Percentiles rank a stretch among this genome's conserved stretches.
Evolutionary conservation across 2,113 vertebrate species (phyloP).

Genomic region (Psilopogon haemacephalus): DNA sequence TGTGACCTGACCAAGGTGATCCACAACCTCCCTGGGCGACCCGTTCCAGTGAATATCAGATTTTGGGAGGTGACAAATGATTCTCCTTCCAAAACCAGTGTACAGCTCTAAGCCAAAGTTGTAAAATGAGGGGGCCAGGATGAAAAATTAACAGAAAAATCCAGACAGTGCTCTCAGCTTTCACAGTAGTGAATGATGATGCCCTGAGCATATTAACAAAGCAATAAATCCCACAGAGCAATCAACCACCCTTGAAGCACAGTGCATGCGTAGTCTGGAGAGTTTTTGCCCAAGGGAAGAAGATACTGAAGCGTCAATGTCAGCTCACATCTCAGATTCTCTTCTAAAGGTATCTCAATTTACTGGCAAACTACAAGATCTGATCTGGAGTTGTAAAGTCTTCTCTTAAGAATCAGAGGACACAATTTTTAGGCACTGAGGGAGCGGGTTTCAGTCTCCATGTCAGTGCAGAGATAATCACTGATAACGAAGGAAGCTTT

Average conservation of each 20-base stretch:
- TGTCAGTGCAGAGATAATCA: neutral
- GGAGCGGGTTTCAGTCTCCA: neutral
- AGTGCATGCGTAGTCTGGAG: neutral
- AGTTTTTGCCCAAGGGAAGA: constrained; percentile 2
- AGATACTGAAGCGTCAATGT: neutral
- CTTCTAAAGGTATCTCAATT: neutral
- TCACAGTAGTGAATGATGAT: neutral
- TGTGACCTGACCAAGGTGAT: too few species aligned
- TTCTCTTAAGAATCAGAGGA: neutral
- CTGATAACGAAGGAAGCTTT: neutral
- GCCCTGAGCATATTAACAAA: neutral
- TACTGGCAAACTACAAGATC: neutral
- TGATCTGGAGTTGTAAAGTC: neutral
- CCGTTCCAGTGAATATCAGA: too few species aligned
- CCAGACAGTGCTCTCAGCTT: neutral
- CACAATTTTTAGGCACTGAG: neutral
- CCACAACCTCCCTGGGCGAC: too few species aligned
- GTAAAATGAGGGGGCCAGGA: neutral
- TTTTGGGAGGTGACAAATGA: neutral
- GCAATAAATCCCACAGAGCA: constrained; percentile 3
- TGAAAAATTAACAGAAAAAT: neutral
- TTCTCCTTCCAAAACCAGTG: neutral
- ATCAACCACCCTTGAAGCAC: constrained; percentile 6
- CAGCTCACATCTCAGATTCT: neutral
- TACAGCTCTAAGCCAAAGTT: neutral